Evolutionary conservation across 2,113 vertebrate species (phyloP).

Genomic region (Brienomyrus longianalis): DNA sequence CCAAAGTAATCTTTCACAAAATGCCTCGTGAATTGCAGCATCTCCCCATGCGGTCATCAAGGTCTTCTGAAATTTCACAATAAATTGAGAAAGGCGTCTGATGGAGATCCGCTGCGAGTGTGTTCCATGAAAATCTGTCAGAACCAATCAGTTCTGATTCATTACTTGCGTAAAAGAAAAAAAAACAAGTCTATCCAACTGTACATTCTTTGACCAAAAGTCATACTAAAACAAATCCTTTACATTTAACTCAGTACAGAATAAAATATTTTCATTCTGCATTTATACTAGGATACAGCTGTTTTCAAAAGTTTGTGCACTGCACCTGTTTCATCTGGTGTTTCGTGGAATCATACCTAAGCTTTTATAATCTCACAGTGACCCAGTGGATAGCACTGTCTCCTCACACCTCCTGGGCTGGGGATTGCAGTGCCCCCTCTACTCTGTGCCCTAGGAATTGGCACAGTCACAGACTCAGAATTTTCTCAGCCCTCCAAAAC

Average conservation of each 20-base stretch:
- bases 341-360: not conserved
- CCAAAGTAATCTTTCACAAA: not conserved
- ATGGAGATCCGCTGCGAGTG: not conserved
- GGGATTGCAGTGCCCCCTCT: not conserved
- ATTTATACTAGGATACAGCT: not conserved
- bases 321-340: not conserved
- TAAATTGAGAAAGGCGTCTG: not conserved
- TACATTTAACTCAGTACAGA: not conserved
- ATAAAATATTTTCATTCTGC: not conserved
- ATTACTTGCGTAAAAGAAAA: not conserved
- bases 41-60: not conserved
- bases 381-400: not conserved
- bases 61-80: not conserved
- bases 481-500: not conserved
- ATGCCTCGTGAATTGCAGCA: not conserved
- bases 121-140: not conserved
- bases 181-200: not conserved
- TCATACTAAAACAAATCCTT: not conserved
- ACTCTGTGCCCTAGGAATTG: not conserved
- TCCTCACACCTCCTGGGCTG: not conserved
- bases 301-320: not conserved
- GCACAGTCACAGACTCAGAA: not conserved
- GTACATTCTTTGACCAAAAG: not conserved
- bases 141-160: not conserved
- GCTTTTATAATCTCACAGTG: not conserved